Base-by-base conservation (phyloP, 2,797 vertebrate genomes). In the Acanthurus leucopareius region DNA sequence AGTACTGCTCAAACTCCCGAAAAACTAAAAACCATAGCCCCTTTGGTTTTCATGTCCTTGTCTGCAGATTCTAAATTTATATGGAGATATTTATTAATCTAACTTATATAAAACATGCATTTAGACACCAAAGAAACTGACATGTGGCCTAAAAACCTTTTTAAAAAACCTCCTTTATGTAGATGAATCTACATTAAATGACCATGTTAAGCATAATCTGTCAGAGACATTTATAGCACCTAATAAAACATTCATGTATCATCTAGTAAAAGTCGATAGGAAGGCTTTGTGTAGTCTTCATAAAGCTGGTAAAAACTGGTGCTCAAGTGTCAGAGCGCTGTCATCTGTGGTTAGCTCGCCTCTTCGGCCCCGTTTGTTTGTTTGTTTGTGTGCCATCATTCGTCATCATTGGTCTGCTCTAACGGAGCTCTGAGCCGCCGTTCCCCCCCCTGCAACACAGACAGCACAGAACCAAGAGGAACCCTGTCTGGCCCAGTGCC, bases 401-500 rank as follows among this genome's bases (percentile, higher is more conserved):
- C 89, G 85, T 92, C 92, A 91, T 87, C 82, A 38, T 44, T 20
- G 77, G 72, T 86, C 86, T 65, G 80, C 86, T 89, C 81, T 86
- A 70, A 88, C 13, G 32, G 44, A 70, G 82, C 86, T 86, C 77
- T 59, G 80, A 88, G 83, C 77, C 22, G 47, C 59, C 25, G 1
- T 13, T 0, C 25, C 35, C 14, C 25, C 20, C 9, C 56, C 15
- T 44, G 15, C 62, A 72, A 88, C 70, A 85, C 64, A 82, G 75
- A 60, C 87, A 65, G 65, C 80, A 47, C 61, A 84, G 79, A 48
- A 81, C 76, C 79, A 66, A 80, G 83, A 89, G 87, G 90, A 88
- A 90, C 82, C 81, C 86, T 88, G 86, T 85, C 84, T 85, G 89
- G 88, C 89, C 77, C 82, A 63, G 76, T 90, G 89, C 86, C 86